A percentile compares a stretch with the other conserved stretches of the same genome.
These are phyloP conservation scores for Peromyscus polionotus DNA, from an alignment of 2,113 vertebrate genomes.

Conservation along the genomic window DNA sequence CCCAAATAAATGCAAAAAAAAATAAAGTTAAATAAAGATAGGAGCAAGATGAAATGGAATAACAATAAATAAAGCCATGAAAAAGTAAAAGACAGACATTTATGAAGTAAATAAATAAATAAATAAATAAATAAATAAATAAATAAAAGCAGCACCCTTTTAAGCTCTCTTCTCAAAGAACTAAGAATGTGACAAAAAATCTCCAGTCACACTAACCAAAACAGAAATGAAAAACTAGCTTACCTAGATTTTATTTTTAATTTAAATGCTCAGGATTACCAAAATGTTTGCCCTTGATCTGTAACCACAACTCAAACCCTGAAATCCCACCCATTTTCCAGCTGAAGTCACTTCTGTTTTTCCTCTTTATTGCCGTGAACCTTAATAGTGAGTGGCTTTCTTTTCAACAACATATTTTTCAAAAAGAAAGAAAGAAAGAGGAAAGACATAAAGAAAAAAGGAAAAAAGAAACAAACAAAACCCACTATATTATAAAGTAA, in stretches of 20 bases:
- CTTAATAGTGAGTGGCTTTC: not conserved
- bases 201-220: not conserved
- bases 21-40: not conserved
- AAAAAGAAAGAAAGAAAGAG: not conserved
- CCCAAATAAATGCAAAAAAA: not conserved
- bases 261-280: not conserved
- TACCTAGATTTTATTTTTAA: not conserved
- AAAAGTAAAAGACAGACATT: not conserved
- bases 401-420: not conserved
- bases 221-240: not conserved
- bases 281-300: not conserved
- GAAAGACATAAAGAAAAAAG: not conserved
- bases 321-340: conserved; percentile 22
- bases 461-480: not conserved
- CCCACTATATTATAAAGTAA: not conserved
- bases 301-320: not conserved
- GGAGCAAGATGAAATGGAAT: not conserved
- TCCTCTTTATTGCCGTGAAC: conserved; percentile 3
- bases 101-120: not conserved
- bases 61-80: not conserved
- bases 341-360: not conserved
- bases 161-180: not conserved
- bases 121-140: not conserved
- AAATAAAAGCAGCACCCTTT: not conserved
- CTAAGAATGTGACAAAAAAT: not conserved